phyloP scores from a whole-genome alignment of 2,113 vertebrate genomes.

The Odocoileus virginianus region DNA sequence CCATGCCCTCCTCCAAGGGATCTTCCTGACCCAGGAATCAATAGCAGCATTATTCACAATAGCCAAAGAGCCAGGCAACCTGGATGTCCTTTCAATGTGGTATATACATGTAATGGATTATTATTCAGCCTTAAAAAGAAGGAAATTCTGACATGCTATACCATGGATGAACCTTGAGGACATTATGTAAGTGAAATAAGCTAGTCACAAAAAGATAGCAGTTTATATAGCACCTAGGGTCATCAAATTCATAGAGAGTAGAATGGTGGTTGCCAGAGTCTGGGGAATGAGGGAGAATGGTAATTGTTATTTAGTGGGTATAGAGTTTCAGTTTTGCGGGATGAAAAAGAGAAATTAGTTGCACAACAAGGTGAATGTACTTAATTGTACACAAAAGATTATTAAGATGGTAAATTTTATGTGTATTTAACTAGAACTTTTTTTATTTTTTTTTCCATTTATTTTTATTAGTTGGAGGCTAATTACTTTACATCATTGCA shows the following conservation, averaged over 20 bases:
- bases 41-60: not conserved
- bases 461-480: too few species aligned
- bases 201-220: not conserved
- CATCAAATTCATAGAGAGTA: not conserved
- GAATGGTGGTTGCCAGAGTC: not conserved
- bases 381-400: not conserved
- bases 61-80: not conserved
- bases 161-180: not conserved
- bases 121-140: constrained; percentile 11
- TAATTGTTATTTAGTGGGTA: not conserved
- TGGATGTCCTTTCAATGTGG: not conserved
- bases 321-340: constrained; percentile 16
- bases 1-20: not conserved
- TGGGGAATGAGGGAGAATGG: not conserved
- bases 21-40: not conserved
- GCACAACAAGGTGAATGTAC: not conserved
- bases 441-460: too few species aligned
- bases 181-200: not conserved
- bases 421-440: not conserved
- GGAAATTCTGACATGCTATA: not conserved
- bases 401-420: not conserved
- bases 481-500: too few species aligned
- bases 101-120: not conserved
- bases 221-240: not conserved
- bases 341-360: not conserved